Evolutionary conservation across 2,888 invertebrate genomes (phyloP), one percentile per base, ranked within the genome.

Genomic region (Tenodera sinensis): DNA sequence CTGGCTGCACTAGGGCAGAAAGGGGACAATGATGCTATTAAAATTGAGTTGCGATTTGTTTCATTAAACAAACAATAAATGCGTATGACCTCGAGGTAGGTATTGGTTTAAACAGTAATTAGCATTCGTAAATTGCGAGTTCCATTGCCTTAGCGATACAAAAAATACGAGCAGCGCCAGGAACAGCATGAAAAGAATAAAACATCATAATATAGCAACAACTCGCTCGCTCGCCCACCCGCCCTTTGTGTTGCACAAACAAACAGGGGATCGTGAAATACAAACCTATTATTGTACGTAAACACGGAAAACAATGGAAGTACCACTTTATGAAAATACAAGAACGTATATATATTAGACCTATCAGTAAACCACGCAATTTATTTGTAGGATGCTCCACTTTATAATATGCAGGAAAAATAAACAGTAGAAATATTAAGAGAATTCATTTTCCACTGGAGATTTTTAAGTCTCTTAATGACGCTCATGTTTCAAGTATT

Each of bases 61-160:
- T 81, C 54, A 86, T 81, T 86, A 28, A 25, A 47, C 81, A 54
- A 28, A 71, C 86, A 81, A 81, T 81, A 81, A 86, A 86, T 81
- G 28, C 20, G n/a, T 28, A 47, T 28, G 81, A 81, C 81, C 86
- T 86, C 81, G 8, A 81, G 86, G 28, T 85, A 85, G 86, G 28
- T 85, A 85, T 85, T 54, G 54, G 47, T 86, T 81, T 86, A 54
- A 28, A 25, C n/a, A 71, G 71, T 86, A 86, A 81, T 86, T 86
- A 81, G 28, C 28, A 20, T 28, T 28, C 54, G 86, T 27, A 81
- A 81, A 86, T 81, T 86, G 86, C 25, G 30, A 54, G 28, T 86
- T 28, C 81, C 28, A 71, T 6, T 27, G 20, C 15, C 28, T 71
- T 71, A 71, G 54, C 54, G 54, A 20, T 20, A 71, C 25, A 71